Evolutionary conservation across 2,113 vertebrate genomes (phyloP).

Genomic region (Mesitornis unicolor): DNA sequence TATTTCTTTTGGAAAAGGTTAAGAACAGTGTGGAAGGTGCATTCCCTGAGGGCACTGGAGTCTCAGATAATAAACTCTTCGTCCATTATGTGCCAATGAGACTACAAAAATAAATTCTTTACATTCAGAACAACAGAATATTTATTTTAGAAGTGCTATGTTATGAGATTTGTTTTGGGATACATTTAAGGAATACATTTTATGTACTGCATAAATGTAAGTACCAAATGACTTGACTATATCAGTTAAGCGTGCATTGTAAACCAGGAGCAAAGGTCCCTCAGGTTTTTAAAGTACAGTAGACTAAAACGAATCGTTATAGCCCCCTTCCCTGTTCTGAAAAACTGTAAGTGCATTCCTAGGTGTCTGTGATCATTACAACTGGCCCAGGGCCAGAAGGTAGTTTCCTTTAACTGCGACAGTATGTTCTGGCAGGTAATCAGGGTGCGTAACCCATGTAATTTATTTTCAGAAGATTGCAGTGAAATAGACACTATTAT

Average conservation of each 20-base stretch:
- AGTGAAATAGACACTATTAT: background rate
- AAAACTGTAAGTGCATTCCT: background rate
- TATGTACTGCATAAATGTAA: background rate
- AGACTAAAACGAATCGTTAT: background rate
- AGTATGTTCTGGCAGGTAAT: background rate
- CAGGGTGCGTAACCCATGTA: background rate
- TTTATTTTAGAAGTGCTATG: slow-evolving; percentile 15
- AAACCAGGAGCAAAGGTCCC: background rate
- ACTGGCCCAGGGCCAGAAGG: background rate
- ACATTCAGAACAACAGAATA: background rate
- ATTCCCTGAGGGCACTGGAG: slow-evolving; percentile 10
- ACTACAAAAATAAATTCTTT: slow-evolving; percentile 16
- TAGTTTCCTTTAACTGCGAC: background rate
- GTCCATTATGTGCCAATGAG: slow-evolving; percentile 33
- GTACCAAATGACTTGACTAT: background rate
- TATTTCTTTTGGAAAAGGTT: slow-evolving; percentile 49
- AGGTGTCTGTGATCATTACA: background rate
- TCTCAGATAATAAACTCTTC: slow-evolving; percentile 44
- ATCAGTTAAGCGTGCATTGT: background rate
- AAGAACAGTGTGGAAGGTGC: slow-evolving; percentile 28
- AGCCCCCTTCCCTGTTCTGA: background rate
- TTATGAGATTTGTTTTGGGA: slow-evolving; percentile 9
- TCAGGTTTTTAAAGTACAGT: background rate
- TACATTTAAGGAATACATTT: background rate
- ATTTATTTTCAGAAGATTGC: background rate